Evolutionary conservation across 2,888 invertebrate species (phyloP).

Genomic region (Archaeoteleia sp.): DNA sequence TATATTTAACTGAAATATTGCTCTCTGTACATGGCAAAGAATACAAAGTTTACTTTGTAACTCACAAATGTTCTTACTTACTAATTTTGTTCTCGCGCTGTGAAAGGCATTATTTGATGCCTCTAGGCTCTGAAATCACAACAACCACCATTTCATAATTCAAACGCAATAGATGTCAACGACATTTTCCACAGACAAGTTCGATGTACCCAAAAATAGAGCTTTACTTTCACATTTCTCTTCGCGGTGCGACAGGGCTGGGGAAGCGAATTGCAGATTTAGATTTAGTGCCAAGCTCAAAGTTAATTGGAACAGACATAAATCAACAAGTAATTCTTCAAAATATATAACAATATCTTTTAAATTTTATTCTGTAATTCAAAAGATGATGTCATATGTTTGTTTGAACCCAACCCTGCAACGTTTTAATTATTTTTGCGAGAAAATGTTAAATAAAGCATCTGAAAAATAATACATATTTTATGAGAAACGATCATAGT

Average conservation of each 20-base stretch:
- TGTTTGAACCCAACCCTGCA: too few relatives aligned
- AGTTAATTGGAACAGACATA: too few relatives aligned
- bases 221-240: background rate
- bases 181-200: constrained; percentile 38
- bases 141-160: constrained; percentile 73
- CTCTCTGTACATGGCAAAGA: constrained; percentile 56
- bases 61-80: constrained; percentile 74
- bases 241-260: too few relatives aligned
- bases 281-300: too few relatives aligned
- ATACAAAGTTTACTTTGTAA: constrained; percentile 66
- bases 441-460: too few relatives aligned
- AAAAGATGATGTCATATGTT: too few relatives aligned
- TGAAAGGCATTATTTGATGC: constrained; percentile 76
- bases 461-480: too few relatives aligned
- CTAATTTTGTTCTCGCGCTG: constrained; percentile 75
- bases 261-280: too few relatives aligned
- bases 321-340: too few relatives aligned
- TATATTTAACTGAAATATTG: constrained; percentile 43
- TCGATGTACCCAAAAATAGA: constrained; percentile 8
- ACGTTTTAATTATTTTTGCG: too few relatives aligned
- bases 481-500: background rate
- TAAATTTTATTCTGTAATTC: too few relatives aligned
- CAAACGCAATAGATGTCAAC: constrained; percentile 45
- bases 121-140: constrained; percentile 76
- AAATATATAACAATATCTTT: too few relatives aligned